Base-by-base conservation (phyloP, 2,888 invertebrate species). In the Microctonus hyperodae region DNA sequence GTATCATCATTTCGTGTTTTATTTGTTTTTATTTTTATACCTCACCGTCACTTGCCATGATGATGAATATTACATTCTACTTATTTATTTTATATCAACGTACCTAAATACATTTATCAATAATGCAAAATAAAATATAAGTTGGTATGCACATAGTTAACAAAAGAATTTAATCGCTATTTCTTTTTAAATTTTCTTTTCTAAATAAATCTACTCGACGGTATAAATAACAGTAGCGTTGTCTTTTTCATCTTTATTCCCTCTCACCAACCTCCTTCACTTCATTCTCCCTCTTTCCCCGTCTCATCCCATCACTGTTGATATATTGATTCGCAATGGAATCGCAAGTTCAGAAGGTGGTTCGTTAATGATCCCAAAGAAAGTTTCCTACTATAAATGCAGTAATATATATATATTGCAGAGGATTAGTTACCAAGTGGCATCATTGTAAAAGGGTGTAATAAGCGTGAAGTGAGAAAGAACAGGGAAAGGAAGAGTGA, bases 181-280 rank as follows among this genome's bases (percentile, higher is more conserved):
- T 65, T 64, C 64, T 60, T 63, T 61, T 68, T 68, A n/a, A 74
- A 71, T 75, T 73, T 72, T 71, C 67, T 59, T 58, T 65, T 44
- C 10, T 50, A 68, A 67, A 77, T 78, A 75, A 78, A 78, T 77
- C 76, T n/a, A 76, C 70, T 62, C 56, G 61, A 64, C 64, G 71
- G 71, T 73, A 75, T 77, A 78, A 78, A 77, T 75, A 77, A 74
- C 74, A 65, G 51, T 65, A 50, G 65, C 55, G 68, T 69, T 67
- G 35, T 57, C 60, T 60, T 60, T 60, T 25, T 28, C 31, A n/a
- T 44, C 1, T 4, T 16, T 16, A 20, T 44, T 9, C 20, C 37
- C 37, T 13, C n/a, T 37, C 37, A 44, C 44, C 25, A n/a, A 28
- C n/a, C 40, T 23, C 6, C 11, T 25, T 40, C 9, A 40, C 16